Evolutionary conservation across 2,797 vertebrate genomes (phyloP), one percentile per base, ranked within the genome.

Genomic region (Linurgus olivaceus): DNA sequence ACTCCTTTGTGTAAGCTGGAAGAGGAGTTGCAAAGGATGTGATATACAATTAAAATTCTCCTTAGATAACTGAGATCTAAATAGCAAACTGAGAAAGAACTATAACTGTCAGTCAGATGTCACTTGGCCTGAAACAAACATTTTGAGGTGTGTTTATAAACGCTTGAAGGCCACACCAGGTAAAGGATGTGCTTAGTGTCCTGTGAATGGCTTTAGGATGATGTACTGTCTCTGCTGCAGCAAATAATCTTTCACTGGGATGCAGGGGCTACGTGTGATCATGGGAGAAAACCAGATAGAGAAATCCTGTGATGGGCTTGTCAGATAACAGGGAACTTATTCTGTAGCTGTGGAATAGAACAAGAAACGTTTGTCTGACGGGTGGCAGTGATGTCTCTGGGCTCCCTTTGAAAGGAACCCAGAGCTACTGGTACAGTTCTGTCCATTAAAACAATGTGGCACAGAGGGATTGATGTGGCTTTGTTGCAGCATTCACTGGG

Each of bases 371-470:
- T 97, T 98, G 97, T 97, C 84, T 85, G 65, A 28, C 3, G 1
- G 40, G n/a, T 88, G 82, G 87, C 74, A 90, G 89, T 38, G 91
- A 93, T 86, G 85, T 97, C 97, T 96, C 97, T 82, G 40, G 20
- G 68, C 37, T 73, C 78, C 81, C 48, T 48, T n/a, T 96, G 95
- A 97, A 97, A 98, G 91, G 96, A 94, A 23, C 81, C 0, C 4
- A 2, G 35, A 59, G 94, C 92, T 94, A 47, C 96, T 98, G 97
- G 97, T 96, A 98, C 98, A 62, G 93, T 95, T 61, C 83, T 47
- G 47, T 62, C 47, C 72, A 45, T 83, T 66, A 86, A 92, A 93
- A 97, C 97, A 97, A 86, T 97, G 92, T 86, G 71, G 73, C 86
- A 85, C 96, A 83, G 66, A 97, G 85, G 83, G 55, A n/a, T 19